A percentile compares a stretch with the other conserved stretches of the same genome.
These are phyloP conservation scores for Clavelina lepadiformis DNA, from an alignment of 23 tunicate genomes.

Conservation along the genomic window DNA sequence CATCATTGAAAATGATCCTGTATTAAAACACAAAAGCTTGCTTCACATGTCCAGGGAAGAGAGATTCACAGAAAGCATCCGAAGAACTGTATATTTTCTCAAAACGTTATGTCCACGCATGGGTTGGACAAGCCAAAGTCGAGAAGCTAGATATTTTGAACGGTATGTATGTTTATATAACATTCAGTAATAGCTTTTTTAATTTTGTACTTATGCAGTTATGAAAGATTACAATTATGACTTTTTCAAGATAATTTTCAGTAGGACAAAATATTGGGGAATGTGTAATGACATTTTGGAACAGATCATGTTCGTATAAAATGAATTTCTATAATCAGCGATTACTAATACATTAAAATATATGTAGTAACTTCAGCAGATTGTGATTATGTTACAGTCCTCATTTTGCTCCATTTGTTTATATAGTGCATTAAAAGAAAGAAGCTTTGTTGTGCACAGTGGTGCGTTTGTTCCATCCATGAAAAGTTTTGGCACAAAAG, in stretches of 20 bases:
- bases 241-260: too few species aligned
- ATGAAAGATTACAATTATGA: too few species aligned
- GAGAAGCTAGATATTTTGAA: too few species aligned
- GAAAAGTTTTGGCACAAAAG: slow-evolving; percentile 55
- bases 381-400: neutral
- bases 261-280: too few species aligned
- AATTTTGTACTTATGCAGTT: too few species aligned
- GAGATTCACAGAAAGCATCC: slow-evolving; percentile 20
- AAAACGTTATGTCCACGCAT: too few species aligned
- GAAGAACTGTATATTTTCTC: slow-evolving; percentile 36
- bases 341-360: neutral
- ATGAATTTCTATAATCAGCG: neutral
- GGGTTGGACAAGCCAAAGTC: too few species aligned
- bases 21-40: slow-evolving; percentile 2
- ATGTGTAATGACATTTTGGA: too few species aligned
- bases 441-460: slow-evolving; percentile 36
- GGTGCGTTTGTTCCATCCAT: slow-evolving; percentile 68
- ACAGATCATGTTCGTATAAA: too few species aligned
- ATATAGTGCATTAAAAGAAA: slow-evolving; percentile 23
- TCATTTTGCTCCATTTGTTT: neutral
- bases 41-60: slow-evolving; percentile 63
- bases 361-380: neutral
- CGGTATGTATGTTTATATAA: too few species aligned
- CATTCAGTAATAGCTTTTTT: too few species aligned
- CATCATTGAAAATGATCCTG: slow-evolving; percentile 37